phyloP scores from a whole-genome alignment of 2,888 invertebrate species.

The Choristoneura rosaceana region DNA sequence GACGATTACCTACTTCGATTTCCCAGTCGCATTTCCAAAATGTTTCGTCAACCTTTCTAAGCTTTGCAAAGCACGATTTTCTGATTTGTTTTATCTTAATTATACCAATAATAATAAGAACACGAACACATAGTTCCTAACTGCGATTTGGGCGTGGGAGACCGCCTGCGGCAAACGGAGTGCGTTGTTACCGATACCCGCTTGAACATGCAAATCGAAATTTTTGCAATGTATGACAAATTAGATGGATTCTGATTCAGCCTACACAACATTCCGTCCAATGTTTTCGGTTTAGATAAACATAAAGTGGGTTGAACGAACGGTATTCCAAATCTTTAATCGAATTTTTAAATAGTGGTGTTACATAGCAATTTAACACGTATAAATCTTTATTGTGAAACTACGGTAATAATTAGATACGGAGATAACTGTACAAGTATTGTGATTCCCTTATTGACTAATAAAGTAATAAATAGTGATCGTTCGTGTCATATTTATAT shows the following conservation, averaged over 20 bases:
- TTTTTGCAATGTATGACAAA: conserved; percentile 63
- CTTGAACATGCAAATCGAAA: conserved; percentile 64
- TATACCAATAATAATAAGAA: neutral
- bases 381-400: conserved; percentile 38
- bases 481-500: conserved; percentile 40
- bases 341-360: conserved; percentile 19
- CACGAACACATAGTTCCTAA: conserved; percentile 55
- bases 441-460: conserved; percentile 46
- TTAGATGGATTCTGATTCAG: conserved; percentile 31
- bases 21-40: neutral
- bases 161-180: conserved; percentile 58
- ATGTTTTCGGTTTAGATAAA: neutral
- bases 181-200: conserved; percentile 42
- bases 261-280: conserved; percentile 34
- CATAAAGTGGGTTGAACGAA: conserved; percentile 29
- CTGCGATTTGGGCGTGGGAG: conserved; percentile 68
- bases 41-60: neutral
- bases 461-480: conserved; percentile 59
- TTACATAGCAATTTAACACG: conserved; percentile 26
- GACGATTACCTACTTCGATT: neutral
- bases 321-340: conserved; percentile 32
- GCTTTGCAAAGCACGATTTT: neutral
- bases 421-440: conserved; percentile 39
- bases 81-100: neutral
- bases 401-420: conserved; percentile 37